Evolutionary conservation across 2,797 vertebrate genomes (phyloP).

Genomic region (Selene dorsalis): DNA sequence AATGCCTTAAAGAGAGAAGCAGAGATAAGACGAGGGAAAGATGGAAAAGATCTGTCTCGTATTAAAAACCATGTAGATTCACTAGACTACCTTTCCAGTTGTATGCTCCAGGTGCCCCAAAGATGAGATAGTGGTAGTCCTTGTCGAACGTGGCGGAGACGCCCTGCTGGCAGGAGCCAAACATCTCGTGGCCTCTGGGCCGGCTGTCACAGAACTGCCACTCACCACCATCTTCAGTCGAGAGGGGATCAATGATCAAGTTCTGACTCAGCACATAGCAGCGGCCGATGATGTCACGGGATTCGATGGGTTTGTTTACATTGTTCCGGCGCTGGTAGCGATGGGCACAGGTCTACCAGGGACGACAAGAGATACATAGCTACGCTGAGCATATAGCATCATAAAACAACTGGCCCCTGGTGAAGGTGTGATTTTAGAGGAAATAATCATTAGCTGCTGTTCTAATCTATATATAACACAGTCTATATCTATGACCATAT

Average conservation of each 20-base stretch:
- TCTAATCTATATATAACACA: too few relatives aligned
- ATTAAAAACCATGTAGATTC: neutral
- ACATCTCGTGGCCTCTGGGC: slow-evolving; percentile 89
- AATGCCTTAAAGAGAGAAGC: slow-evolving; percentile 84
- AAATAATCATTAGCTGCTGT: neutral
- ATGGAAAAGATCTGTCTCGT: neutral
- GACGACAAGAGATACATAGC: neutral
- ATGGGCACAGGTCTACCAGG: slow-evolving; percentile 92
- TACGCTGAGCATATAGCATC: too few relatives aligned
- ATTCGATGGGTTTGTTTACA: slow-evolving; percentile 83
- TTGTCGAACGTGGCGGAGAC: slow-evolving; percentile 93
- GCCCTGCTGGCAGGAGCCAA: slow-evolving; percentile 98
- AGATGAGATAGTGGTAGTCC: slow-evolving; percentile 93
- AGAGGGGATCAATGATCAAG: slow-evolving; percentile 76
- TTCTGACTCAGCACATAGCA: slow-evolving; percentile 93
- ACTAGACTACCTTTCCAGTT: slow-evolving; percentile 96
- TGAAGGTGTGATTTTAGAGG: neutral
- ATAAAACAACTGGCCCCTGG: too few relatives aligned
- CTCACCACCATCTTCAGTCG: slow-evolving; percentile 86
- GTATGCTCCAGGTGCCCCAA: slow-evolving; percentile 95
- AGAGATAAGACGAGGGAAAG: neutral
- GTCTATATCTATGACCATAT: neutral
- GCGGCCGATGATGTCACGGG: slow-evolving; percentile 92
- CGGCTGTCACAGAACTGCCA: slow-evolving; percentile 94
- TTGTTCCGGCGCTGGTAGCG: slow-evolving; percentile 90